phyloP scores from a whole-genome alignment of 2,113 vertebrate genomes.

The Larimichthys crocea region DNA sequence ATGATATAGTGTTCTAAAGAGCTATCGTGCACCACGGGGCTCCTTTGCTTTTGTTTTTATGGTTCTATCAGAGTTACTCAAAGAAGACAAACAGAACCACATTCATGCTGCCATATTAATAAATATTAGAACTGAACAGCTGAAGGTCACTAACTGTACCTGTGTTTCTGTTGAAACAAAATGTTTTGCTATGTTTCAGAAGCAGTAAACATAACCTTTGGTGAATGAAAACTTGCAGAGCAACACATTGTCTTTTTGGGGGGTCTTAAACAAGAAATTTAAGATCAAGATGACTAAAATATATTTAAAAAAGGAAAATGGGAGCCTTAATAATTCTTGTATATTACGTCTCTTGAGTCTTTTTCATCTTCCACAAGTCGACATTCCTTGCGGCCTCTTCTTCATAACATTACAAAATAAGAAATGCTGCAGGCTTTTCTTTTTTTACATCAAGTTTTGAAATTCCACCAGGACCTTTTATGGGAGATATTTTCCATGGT shows the following conservation, averaged over 20 bases:
- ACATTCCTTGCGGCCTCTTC: constrained; percentile 17
- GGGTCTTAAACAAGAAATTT: neutral
- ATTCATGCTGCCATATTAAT: neutral
- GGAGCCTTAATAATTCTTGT: constrained; percentile 13
- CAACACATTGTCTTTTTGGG: neutral
- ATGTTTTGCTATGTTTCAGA: neutral
- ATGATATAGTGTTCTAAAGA: neutral
- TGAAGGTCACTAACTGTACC: neutral
- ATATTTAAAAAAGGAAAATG: constrained; percentile 28
- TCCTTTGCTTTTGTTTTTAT: neutral
- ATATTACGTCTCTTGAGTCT: constrained; percentile 20
- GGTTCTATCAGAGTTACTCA: neutral
- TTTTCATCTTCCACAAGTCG: neutral
- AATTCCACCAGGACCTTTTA: constrained; percentile 60
- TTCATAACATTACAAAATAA: constrained; percentile 42
- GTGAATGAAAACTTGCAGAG: neutral
- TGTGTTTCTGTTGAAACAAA: neutral
- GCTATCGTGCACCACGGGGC: neutral
- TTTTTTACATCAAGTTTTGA: constrained; percentile 32
- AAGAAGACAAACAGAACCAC: neutral
- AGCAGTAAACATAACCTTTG: neutral
- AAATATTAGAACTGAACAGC: neutral
- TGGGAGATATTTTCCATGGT: constrained; percentile 43
- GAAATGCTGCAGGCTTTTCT: constrained; percentile 41
- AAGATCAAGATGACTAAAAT: neutral